A percentile compares a stretch with the other conserved stretches of the same genome.
phyloP scores from a whole-genome alignment of 2,888 invertebrate species.

The Mycalesis mineus region DNA sequence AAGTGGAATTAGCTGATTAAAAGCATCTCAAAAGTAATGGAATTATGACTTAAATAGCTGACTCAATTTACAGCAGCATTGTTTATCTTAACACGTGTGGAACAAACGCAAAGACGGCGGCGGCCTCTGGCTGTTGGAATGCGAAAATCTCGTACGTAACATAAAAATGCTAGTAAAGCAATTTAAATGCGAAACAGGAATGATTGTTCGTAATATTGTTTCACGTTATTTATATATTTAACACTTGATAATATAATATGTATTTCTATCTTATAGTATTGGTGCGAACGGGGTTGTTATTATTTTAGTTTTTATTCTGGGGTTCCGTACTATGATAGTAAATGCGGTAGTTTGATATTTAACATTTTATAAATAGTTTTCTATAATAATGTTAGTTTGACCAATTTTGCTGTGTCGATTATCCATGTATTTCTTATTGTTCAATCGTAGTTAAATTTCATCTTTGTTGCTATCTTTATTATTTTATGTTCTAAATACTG shows the following conservation, averaged over 20 bases:
- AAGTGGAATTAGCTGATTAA: not conserved
- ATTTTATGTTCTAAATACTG: not conserved
- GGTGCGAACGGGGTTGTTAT: not conserved
- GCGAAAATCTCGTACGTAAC: conserved; percentile 9
- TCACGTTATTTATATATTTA: not conserved
- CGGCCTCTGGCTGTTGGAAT: conserved; percentile 6
- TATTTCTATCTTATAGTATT: not conserved
- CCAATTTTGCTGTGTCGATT: too few relatives aligned
- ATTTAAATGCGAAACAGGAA: not conserved
- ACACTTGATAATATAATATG: too few relatives aligned
- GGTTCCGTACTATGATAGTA: conserved; percentile 10
- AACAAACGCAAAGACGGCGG: not conserved
- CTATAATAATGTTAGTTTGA: too few relatives aligned
- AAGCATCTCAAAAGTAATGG: not conserved
- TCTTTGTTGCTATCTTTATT: not conserved
- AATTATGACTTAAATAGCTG: not conserved
- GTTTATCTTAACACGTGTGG: conserved; percentile 17
- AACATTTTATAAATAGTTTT: not conserved
- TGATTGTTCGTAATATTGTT: not conserved
- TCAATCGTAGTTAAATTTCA: not conserved
- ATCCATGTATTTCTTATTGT: not conserved
- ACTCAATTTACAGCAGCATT: conserved; percentile 17
- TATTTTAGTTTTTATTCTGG: not conserved
- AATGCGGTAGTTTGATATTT: not conserved
- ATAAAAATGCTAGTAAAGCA: conserved; percentile 4